These are phyloP conservation scores for Drosophila albomicans DNA, from an alignment of 1,140 invertebrate genomes.

Conservation along the genomic window DNA sequence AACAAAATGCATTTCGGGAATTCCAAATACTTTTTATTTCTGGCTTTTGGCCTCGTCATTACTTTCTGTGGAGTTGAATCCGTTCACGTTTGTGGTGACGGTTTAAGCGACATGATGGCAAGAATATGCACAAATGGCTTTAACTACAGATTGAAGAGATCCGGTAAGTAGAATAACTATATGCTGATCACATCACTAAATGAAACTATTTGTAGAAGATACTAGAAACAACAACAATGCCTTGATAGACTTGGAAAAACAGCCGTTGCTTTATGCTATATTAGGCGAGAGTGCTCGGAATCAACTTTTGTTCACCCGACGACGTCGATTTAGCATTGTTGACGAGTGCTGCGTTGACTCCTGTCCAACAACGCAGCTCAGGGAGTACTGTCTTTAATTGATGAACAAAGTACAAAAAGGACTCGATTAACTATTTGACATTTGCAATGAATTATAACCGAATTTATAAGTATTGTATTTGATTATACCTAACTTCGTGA, in stretches of 20 bases:
- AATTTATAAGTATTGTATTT: too few relatives aligned
- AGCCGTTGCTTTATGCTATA: conserved; percentile 15
- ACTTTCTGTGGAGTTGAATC: conserved; percentile 27
- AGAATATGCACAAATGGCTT: conserved; percentile 50
- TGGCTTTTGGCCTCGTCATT: conserved; percentile 35
- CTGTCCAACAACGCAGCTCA: neutral
- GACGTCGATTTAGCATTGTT: conserved; percentile 18
- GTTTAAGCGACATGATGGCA: conserved; percentile 40
- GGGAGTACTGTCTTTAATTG: conserved; percentile 12
- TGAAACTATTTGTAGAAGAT: neutral
- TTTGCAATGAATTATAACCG: too few relatives aligned
- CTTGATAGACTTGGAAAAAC: neutral
- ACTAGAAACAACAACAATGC: neutral
- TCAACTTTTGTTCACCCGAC: conserved; percentile 17
- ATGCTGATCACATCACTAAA: neutral
- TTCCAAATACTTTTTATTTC: conserved; percentile 16
- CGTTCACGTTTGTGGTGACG: conserved; percentile 49
- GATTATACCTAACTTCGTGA: too few relatives aligned
- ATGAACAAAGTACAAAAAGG: too few relatives aligned
- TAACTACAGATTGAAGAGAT: conserved; percentile 51
- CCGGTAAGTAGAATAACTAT: neutral
- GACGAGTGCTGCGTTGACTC: conserved; percentile 25
- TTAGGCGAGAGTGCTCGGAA: conserved; percentile 22
- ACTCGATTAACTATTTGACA: too few relatives aligned
- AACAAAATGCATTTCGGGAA: conserved; percentile 11